Base-by-base conservation (phyloP, 2,113 vertebrate genomes). In the Nesogale talazaci region DNA sequence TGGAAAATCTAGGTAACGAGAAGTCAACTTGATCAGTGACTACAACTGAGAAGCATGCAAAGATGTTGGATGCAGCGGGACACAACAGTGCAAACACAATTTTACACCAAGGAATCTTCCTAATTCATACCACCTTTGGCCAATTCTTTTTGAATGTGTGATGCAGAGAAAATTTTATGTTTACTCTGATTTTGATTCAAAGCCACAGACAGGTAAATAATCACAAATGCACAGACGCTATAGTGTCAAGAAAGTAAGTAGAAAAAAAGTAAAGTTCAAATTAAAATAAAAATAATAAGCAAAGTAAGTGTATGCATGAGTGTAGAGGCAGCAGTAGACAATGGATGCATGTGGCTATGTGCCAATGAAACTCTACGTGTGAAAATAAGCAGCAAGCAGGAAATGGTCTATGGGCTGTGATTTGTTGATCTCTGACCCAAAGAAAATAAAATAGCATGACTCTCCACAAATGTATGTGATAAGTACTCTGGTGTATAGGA, bases 261-360 rank as follows among this genome's bases (percentile, higher is more conserved):
- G 61, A 15, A 31, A 59, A 82, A 93, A 76, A 70, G 77, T 83
- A 93, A 76, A 63, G 77, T 83, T 80, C 59, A 84, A 63, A 61
- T 79, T 56, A 65, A 89, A 56, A 36, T 36, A 31, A 78, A 86
- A 87, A 56, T 38, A 86, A 5, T 10, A 19, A 31, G 34, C 27
- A 27, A 89, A 79, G 14, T 59, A 61, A 6, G 17, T 23, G 19
- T 14, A 63, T 63, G 52, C n/a, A 52, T 74, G 31, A 34, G 34
- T 29, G 40, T 52, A 76, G 46, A 91, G 61, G 14, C 29, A 15
- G 29, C 67, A 83, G 31, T 4, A 81, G 82, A 81, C 14, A 2
- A 9, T 76, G 57, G 69, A 38, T 80, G 38, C 20, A 25, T 29
- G 19, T 80, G 56, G 52, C 40, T 81, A 84, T 85, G 23, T 94